phyloP scores from a whole-genome alignment of 2,888 invertebrate genomes.

The Biston betularia region DNA sequence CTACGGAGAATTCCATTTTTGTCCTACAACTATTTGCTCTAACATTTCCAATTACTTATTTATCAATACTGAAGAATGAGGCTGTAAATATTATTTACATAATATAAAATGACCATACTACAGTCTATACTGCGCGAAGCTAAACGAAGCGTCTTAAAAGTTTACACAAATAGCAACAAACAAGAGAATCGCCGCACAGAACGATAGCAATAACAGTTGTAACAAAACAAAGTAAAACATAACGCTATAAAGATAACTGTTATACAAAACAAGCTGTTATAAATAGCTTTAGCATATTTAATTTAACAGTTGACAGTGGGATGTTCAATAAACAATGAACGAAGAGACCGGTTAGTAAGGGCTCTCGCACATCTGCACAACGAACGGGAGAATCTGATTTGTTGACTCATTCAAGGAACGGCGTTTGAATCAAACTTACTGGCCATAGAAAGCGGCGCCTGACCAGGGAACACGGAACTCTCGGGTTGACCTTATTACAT shows the following conservation, averaged over 20 bases:
- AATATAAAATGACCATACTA: constrained; percentile 16
- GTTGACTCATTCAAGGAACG: constrained; percentile 42
- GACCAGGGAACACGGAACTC: constrained; percentile 28
- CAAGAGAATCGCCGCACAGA: constrained; percentile 21
- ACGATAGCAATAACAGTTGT: constrained; percentile 33
- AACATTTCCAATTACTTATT: constrained; percentile 20
- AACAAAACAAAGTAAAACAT: constrained; percentile 35
- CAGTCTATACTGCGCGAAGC: constrained; percentile 9
- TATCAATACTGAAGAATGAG: constrained; percentile 15
- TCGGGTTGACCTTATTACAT: constrained; percentile 32
- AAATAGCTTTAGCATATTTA: constrained; percentile 51
- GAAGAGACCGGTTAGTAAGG: constrained; percentile 40
- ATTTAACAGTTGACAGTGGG: constrained; percentile 47
- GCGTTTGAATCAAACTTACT: constrained; percentile 34
- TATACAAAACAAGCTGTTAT: constrained; percentile 47
- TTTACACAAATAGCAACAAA: constrained; percentile 31
- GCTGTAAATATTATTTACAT: constrained; percentile 27
- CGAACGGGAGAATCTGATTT: constrained; percentile 41
- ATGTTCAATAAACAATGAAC: constrained; percentile 49
- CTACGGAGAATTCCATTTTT: constrained; percentile 12
- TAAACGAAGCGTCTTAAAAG: constrained; percentile 21
- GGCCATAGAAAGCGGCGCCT: constrained; percentile 27
- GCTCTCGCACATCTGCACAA: constrained; percentile 36
- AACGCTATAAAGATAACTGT: constrained; percentile 47
- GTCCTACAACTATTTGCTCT: constrained; percentile 7